These are phyloP conservation scores for Moxostoma hubbsi DNA, from an alignment of 2,797 vertebrate genomes.

Conservation along the genomic window DNA sequence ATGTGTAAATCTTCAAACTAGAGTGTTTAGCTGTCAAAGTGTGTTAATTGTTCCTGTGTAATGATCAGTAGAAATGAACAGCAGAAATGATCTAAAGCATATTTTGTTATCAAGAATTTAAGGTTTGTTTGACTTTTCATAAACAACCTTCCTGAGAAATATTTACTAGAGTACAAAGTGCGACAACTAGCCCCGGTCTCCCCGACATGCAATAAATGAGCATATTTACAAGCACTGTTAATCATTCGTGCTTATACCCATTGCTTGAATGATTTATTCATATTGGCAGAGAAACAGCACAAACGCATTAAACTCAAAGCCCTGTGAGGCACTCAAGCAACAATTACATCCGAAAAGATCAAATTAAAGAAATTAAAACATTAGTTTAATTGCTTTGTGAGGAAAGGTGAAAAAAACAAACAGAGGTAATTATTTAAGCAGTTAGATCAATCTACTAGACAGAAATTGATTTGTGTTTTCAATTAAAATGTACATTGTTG, in stretches of 20 bases:
- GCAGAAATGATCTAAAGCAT: too few species aligned
- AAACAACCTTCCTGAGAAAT: neutral
- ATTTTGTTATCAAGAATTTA: too few species aligned
- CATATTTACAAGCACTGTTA: too few species aligned
- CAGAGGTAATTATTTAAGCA: slow-evolving; percentile 81
- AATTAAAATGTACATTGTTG: slow-evolving; percentile 76
- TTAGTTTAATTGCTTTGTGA: slow-evolving; percentile 76
- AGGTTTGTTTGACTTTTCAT: too few species aligned
- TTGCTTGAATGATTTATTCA: slow-evolving; percentile 63
- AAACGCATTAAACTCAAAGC: slow-evolving; percentile 79
- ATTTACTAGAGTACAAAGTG: neutral
- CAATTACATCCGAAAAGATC: slow-evolving; percentile 81
- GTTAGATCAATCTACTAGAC: slow-evolving; percentile 78
- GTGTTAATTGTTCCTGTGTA: too few species aligned
- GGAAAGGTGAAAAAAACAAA: slow-evolving; percentile 76
- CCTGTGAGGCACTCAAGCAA: slow-evolving; percentile 76
- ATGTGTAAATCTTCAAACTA: too few species aligned
- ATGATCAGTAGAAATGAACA: too few species aligned
- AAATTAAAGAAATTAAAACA: slow-evolving; percentile 84
- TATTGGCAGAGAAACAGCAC: slow-evolving; percentile 61
- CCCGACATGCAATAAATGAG: too few species aligned
- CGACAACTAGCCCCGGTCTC: neutral
- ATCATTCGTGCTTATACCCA: neutral
- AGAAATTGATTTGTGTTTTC: slow-evolving; percentile 81
- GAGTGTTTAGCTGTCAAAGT: too few species aligned